Base-by-base conservation (phyloP, 2,113 vertebrate species). In the Drymodes brunneopygia region DNA sequence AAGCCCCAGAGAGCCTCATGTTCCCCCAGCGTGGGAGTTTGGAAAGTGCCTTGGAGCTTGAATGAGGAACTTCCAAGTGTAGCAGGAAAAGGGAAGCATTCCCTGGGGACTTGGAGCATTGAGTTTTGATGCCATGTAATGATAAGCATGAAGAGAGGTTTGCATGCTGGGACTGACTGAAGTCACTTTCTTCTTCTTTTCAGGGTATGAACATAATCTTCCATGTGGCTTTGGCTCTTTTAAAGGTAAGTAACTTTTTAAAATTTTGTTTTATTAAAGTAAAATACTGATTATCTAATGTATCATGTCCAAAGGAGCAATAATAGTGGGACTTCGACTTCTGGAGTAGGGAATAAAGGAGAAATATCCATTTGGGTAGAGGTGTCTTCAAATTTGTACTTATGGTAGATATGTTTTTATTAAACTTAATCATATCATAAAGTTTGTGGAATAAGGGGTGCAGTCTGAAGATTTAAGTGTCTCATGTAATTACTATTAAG, bases 181-280 rank as follows among this genome's bases (percentile, higher is more conserved):
- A 81, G 47, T 90, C 1, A 90, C 64, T 77, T 60, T 90, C 74
- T 96, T 98, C 47, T 96, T 53, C n/a, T 83, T 98, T 98, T 56
- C 94, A 99, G 99, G 99, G 99, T 89, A 97, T 99, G 96, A 99
- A 99, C 96, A 98, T 99, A 89, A 99, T 99, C 97, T 99, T 99
- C 97, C 99, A 99, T 2, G 99, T 99, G 72, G 99, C 99, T 33
- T 97, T 99, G 98, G 99, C 99, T 92, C 98, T 99, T 69, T 97
- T 99, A 70, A 99, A 99, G 99, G 99, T 99, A 97, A 97, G 98
- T 79, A 21, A n/a, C 17, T 74, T 3, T 67, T 6, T 0, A 0
- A 2, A 33, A 7, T 21, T 94, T n/a, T 27, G 57, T 94, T 62
- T 51, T 92, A 90, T 78, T 88, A 90, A 89, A 70, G 6, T 82